Percentiles rank a stretch among this genome's conserved stretches.
phyloP scores from a whole-genome alignment of 2,113 vertebrate species.

The Sphyrna mokarran region DNA sequence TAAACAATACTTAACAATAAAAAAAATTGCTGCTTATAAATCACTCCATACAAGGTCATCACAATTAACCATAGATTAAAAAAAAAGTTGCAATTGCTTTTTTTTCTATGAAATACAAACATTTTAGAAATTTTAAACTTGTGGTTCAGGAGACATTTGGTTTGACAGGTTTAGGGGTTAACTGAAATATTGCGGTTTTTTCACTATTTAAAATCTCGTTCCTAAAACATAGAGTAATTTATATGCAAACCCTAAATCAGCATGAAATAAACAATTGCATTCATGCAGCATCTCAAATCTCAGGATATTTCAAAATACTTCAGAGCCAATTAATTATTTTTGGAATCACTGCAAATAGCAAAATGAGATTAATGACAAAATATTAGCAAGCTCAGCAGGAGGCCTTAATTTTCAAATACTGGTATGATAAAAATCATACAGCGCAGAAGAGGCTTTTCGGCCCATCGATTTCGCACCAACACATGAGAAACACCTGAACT shows the following conservation, averaged over 20 bases:
- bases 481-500: no score
- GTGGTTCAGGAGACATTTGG: not conserved
- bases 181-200: not conserved
- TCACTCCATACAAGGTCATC: not conserved
- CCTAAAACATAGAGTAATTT: not conserved
- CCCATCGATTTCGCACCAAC: no score
- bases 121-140: not conserved
- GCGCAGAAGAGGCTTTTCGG: no score
- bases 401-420: not conserved
- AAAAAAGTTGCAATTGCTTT: not conserved
- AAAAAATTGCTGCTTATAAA: not conserved
- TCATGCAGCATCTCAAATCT: not conserved
- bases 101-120: not conserved
- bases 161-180: not conserved
- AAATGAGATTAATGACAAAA: not conserved
- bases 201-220: not conserved
- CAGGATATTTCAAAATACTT: not conserved
- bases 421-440: not conserved
- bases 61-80: not conserved
- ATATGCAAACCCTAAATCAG: not conserved
- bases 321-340: not conserved
- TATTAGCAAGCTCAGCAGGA: not conserved
- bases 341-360: not conserved
- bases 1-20: not conserved
- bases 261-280: not conserved